These are phyloP conservation scores for Teleogryllus occipitalis DNA, from an alignment of 1,140 invertebrate species.

Conservation along the genomic window DNA sequence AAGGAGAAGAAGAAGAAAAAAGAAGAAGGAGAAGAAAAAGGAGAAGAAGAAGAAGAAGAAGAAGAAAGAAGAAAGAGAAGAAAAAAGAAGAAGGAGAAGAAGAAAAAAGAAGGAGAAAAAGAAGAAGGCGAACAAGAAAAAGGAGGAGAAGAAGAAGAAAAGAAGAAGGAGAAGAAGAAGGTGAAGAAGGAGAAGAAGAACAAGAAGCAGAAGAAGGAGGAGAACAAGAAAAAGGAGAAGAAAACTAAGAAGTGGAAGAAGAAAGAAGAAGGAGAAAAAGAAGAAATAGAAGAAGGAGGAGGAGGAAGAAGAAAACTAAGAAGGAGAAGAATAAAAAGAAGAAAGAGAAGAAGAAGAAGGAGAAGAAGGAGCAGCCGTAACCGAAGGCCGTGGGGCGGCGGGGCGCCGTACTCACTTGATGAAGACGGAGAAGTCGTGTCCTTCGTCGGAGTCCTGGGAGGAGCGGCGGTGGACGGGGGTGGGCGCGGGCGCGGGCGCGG, in stretches of 20 bases:
- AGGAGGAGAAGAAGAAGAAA: not conserved
- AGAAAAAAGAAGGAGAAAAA: not conserved
- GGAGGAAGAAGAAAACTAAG: not conserved
- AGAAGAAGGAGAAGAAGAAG: not conserved
- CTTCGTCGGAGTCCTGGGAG: slow-evolving; percentile 68
- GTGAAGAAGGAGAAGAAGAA: not conserved
- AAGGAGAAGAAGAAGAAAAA: not conserved
- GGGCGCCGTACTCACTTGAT: slow-evolving; percentile 51
- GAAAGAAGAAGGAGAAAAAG: not conserved
- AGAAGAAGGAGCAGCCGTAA: not conserved
- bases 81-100: not conserved
- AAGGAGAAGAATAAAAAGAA: not conserved
- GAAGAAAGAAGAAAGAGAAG: not conserved
- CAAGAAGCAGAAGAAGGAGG: not conserved
- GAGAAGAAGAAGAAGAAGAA: not conserved
- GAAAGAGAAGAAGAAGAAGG: not conserved
- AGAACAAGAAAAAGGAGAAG: not conserved
- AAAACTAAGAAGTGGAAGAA: not conserved
- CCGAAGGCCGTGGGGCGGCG: not conserved
- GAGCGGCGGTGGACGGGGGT: too few species aligned
- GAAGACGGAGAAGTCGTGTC: slow-evolving; percentile 65
- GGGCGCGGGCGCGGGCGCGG: slow-evolving; percentile 46
- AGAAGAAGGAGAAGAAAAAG: too few species aligned
- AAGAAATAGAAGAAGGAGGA: not conserved
- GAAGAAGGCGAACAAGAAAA: not conserved